Evolutionary conservation across 2,888 invertebrate genomes (phyloP).

Genomic region (Mesopsocus fuscifrons): DNA sequence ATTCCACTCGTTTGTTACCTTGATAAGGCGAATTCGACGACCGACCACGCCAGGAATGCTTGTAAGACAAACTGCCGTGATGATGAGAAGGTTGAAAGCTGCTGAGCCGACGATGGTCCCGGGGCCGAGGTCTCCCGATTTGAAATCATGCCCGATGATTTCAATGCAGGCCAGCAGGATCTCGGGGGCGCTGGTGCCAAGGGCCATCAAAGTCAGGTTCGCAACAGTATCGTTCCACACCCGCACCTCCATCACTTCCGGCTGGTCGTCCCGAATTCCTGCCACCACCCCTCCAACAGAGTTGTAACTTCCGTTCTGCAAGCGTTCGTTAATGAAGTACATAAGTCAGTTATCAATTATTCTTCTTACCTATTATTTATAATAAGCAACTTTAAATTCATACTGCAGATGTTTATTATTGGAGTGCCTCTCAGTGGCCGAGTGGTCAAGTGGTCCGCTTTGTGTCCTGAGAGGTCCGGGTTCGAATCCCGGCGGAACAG

Average conservation of each 20-base stretch:
- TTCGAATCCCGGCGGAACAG: too few species aligned
- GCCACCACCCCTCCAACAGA: slow-evolving; percentile 34
- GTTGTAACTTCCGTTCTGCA: slow-evolving; percentile 17
- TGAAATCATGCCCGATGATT: slow-evolving; percentile 85
- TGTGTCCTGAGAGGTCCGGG: too few species aligned
- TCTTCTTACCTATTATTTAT: too few species aligned
- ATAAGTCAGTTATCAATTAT: too few species aligned
- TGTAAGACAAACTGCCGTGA: slow-evolving; percentile 82
- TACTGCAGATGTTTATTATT: too few species aligned
- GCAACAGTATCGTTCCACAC: slow-evolving; percentile 99
- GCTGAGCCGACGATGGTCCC: slow-evolving; percentile 98
- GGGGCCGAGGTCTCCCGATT: slow-evolving; percentile 93
- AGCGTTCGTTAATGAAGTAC: too few species aligned
- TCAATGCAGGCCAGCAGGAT: slow-evolving; percentile 95
- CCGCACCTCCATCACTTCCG: slow-evolving; percentile 56
- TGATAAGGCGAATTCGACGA: slow-evolving; percentile 45
- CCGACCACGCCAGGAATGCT: slow-evolving; percentile 81
- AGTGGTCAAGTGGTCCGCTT: too few species aligned
- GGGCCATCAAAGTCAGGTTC: slow-evolving; percentile 94
- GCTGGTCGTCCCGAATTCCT: slow-evolving; percentile 53
- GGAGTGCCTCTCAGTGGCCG: too few species aligned
- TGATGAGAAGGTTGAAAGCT: slow-evolving; percentile 95
- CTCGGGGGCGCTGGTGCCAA: slow-evolving; percentile 97
- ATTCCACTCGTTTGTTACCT: too few species aligned
- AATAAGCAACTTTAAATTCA: too few species aligned